A percentile compares a stretch with the other conserved stretches of the same genome.
Conservation (phyloP, 2,888 invertebrate genomes). For the Rhagium mordax region DNA sequence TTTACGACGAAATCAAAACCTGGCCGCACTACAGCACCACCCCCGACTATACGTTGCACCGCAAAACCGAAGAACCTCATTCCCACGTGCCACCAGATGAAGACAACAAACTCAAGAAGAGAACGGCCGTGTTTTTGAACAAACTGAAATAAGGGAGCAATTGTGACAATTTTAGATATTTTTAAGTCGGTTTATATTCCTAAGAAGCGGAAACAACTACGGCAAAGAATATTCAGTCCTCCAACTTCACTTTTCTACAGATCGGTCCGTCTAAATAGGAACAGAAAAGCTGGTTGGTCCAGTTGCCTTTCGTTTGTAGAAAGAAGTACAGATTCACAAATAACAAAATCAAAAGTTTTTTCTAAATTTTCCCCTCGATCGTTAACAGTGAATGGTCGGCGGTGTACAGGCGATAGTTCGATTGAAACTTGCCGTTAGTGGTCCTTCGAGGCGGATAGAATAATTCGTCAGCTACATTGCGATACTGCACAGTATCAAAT, state of each 20-base stretch:
- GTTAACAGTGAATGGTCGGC: too few species aligned
- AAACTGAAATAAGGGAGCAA: background rate
- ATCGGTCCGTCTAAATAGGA: too few species aligned
- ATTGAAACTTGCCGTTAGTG: too few species aligned
- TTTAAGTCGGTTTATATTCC: background rate
- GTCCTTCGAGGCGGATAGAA: background rate
- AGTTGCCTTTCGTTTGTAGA: too few species aligned
- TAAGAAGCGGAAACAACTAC: background rate
- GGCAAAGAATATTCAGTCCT: background rate
- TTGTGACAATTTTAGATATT: background rate
- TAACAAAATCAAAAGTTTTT: too few species aligned
- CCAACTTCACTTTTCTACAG: background rate
- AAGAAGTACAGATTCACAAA: too few species aligned
- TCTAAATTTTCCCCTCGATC: too few species aligned
- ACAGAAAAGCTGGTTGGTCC: too few species aligned
- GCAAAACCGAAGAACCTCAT: background rate
- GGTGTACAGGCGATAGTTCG: too few species aligned
- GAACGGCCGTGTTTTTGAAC: background rate
- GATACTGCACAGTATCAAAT: background rate
- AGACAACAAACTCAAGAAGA: conserved; percentile 18
- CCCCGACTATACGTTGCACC: background rate
- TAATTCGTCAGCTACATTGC: background rate
- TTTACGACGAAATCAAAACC: conserved; percentile 75
- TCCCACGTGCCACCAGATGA: background rate
- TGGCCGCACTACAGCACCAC: conserved; percentile 73